Evolutionary conservation across 1,140 invertebrate genomes (phyloP).

Genomic region (Temnothorax longispinosus): DNA sequence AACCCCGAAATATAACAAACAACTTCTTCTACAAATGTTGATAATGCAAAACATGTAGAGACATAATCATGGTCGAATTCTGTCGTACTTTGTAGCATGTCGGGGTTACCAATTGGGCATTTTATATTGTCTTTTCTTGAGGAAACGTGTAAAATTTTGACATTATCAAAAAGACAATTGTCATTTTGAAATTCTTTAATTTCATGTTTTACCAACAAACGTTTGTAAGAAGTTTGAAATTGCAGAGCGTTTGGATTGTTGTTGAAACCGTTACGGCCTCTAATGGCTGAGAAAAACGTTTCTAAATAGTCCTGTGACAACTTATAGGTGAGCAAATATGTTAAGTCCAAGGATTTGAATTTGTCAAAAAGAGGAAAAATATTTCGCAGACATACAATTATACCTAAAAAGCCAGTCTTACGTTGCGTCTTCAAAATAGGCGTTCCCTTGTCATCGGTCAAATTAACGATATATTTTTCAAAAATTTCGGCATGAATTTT

Average conservation of each 20-base stretch:
- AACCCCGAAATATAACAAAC: background rate
- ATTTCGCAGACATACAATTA: background rate
- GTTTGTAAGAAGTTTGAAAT: background rate
- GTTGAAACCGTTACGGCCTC: background rate
- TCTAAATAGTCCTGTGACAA: background rate
- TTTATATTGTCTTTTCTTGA: background rate
- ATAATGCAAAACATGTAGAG: background rate
- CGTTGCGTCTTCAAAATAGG: too few relatives aligned
- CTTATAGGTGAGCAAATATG: slow-evolving; percentile 1
- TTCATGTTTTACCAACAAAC: background rate
- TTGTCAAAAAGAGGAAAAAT: background rate
- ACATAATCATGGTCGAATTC: background rate
- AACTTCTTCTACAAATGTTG: background rate
- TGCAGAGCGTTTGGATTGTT: background rate
- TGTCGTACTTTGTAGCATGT: too few relatives aligned
- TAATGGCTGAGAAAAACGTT: background rate
- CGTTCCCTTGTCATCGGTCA: too few relatives aligned
- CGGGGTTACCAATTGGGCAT: background rate
- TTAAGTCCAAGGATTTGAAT: background rate
- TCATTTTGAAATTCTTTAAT: background rate
- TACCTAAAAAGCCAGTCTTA: background rate
- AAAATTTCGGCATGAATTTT: background rate
- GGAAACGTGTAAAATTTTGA: background rate
- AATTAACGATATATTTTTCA: background rate
- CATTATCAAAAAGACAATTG: background rate